Percentiles rank a stretch among this genome's conserved stretches.
These are phyloP conservation scores for Heptranchias perlo DNA, from an alignment of 2,113 vertebrate genomes.

Conservation along the genomic window DNA sequence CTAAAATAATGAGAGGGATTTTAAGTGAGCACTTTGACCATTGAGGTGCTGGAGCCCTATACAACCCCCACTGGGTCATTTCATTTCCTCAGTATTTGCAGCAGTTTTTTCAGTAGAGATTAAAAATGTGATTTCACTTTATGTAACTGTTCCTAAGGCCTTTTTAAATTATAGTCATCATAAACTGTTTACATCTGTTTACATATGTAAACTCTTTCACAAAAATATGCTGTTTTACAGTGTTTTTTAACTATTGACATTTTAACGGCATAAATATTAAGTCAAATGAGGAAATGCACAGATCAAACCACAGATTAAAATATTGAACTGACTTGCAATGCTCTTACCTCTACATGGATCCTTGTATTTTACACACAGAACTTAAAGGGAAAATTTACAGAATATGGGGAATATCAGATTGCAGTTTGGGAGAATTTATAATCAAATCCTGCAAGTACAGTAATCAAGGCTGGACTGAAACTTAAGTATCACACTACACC, in stretches of 20 bases:
- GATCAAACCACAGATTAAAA: not conserved
- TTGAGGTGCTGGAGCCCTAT: not conserved
- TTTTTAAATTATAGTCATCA: not conserved
- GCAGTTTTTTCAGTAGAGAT: not conserved
- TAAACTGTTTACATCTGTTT: not conserved
- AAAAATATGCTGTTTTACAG: not conserved
- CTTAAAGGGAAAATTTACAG: not conserved
- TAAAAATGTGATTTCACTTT: not conserved
- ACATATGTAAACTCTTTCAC: not conserved
- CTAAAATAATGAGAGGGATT: not conserved
- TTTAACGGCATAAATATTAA: not conserved
- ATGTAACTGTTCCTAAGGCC: not conserved
- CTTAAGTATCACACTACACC: not conserved
- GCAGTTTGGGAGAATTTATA: not conserved
- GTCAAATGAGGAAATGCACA: not conserved
- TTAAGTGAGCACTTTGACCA: not conserved
- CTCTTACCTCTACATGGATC: not conserved
- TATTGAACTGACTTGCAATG: not conserved
- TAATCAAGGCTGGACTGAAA: not conserved
- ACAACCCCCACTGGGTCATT: not conserved
- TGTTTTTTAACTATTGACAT: not conserved
- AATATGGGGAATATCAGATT: not conserved
- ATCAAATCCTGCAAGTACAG: not conserved
- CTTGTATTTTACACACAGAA: not conserved
- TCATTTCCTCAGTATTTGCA: not conserved